Evolutionary conservation across 1,140 invertebrate genomes (phyloP), one percentile per base, ranked within the genome.

Genomic region (Lucilia cuprina): DNA sequence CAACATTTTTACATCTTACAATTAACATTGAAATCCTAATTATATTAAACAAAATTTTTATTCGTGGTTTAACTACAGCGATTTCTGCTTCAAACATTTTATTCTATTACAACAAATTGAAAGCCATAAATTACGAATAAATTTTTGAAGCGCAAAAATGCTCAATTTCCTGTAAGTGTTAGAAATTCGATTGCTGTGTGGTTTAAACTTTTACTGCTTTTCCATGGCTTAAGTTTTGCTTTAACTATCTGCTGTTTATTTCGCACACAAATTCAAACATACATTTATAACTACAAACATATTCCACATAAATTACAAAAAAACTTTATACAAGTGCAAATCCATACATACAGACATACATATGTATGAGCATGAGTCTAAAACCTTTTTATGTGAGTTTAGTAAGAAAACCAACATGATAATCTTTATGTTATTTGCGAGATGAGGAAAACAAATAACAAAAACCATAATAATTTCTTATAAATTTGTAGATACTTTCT

Each of bases 161-260:
- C 77, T 80, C 77, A 80, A 80, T 80, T 80, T 80, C 77, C 77
- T 80, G 77, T 49, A 50, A 80, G 77, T 50, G 77, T 80, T 80
- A 49, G 77, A 80, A 80, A 80, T 80, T 80, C 77, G 41, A 80
- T 80, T 80, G 77, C 9, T 77, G 77, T 80, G 41, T 21, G 47
- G 77, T 80, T 25, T 47, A n/a, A 47, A 78, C n/a, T 80, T 80
- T 49, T 49, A 12, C 9, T 49, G 41, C n/a, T 80, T 80, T 30
- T 21, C 19, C 17, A 21, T 49, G 41, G 47, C 13, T 25, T 21
- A 80, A 70, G 41, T 49, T 49, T 80, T 49, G n/a, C 41, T 12
- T 21, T 13, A 30, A n/a, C 10, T 21, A 34, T 41, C 13, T 41
- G 30, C n/a, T 41, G 10, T 41, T 41, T 41, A 5, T 41, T 8